phyloP scores from a whole-genome alignment of 2,113 vertebrate genomes.

The Periophthalmus modestus region DNA sequence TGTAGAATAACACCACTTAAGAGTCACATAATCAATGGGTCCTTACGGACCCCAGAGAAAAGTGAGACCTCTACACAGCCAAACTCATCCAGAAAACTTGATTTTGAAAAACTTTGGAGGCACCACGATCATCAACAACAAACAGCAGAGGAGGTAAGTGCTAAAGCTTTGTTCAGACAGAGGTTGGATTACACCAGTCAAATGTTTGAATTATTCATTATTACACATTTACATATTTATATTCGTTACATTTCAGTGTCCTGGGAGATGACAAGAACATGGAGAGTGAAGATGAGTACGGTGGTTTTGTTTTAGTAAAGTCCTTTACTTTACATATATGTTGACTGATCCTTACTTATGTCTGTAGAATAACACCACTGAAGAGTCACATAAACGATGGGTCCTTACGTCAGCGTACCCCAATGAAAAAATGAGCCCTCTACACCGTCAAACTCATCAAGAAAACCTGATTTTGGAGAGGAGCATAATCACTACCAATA shows the following conservation, averaged over 20 bases:
- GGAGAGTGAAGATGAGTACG: background rate
- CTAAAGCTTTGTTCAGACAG: too few species aligned
- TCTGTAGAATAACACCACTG: background rate
- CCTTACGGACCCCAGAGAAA: background rate
- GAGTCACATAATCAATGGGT: background rate
- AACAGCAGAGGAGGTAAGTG: too few species aligned
- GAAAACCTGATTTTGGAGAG: too few species aligned
- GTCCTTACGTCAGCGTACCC: background rate
- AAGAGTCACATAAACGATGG: background rate
- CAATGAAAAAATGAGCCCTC: too few species aligned
- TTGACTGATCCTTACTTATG: background rate
- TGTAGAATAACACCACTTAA: background rate
- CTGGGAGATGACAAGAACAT: background rate
- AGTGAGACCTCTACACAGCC: too few species aligned
- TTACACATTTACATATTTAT: background rate
- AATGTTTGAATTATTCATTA: background rate
- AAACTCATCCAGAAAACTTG: too few species aligned
- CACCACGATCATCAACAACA: too few species aligned
- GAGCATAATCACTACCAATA: too few species aligned
- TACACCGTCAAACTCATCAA: too few species aligned
- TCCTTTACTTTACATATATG: background rate
- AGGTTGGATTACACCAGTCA: too few species aligned
- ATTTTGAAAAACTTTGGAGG: too few species aligned
- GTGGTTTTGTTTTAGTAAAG: background rate
- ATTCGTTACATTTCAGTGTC: background rate